A percentile compares a stretch with the other conserved stretches of the same genome.
These are phyloP conservation scores for Tympanuchus pallidicinctus DNA, from an alignment of 2,113 vertebrate genomes.

Conservation along the genomic window DNA sequence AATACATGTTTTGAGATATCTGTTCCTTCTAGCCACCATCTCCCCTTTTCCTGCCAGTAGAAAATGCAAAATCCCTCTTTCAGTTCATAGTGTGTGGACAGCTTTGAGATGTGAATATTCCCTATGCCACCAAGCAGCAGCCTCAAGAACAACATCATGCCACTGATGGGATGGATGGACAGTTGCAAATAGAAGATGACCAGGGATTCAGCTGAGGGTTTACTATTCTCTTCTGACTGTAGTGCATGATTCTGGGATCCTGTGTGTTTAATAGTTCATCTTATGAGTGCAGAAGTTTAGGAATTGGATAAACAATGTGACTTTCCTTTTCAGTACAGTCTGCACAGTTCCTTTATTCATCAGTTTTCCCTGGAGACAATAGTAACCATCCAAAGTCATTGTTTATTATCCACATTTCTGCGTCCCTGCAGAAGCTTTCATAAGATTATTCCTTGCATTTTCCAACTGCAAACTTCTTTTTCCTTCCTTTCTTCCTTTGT, in stretches of 20 bases:
- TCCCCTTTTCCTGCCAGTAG: background rate
- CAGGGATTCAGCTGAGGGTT: background rate
- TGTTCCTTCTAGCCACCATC: background rate
- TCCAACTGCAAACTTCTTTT: background rate
- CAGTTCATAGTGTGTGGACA: background rate
- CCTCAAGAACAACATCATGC: background rate
- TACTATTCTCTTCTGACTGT: background rate
- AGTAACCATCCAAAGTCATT: background rate
- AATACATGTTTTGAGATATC: background rate
- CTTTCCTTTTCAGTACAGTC: background rate
- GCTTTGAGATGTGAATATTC: background rate
- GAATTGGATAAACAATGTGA: background rate
- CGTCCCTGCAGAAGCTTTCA: background rate
- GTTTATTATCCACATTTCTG: background rate
- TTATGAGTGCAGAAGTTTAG: background rate
- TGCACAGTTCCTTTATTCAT: background rate
- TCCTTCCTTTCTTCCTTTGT: no score
- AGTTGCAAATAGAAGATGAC: background rate
- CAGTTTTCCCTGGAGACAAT: background rate
- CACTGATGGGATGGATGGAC: background rate
- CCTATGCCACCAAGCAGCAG: background rate
- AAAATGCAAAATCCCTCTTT: background rate
- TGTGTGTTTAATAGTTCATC: background rate
- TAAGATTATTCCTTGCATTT: background rate
- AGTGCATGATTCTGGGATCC: background rate